Evolutionary conservation across 2,888 invertebrate genomes (phyloP).

Genomic region (Neoscelio sp.): DNA sequence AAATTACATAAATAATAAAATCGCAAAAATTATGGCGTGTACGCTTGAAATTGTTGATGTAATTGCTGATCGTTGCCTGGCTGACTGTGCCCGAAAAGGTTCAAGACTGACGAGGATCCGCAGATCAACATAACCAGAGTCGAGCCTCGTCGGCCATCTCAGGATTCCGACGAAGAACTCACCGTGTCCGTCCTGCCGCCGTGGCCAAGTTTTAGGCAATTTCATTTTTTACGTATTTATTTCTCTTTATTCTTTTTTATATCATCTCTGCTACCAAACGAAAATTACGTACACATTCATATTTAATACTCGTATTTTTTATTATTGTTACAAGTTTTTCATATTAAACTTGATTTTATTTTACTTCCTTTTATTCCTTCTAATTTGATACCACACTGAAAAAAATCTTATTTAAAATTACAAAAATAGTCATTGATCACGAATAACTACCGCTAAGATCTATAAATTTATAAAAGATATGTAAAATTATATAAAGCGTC

Average conservation of each 20-base stretch:
- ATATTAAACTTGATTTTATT: slow-evolving; percentile 41
- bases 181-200: slow-evolving; percentile 83
- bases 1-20: slow-evolving; percentile 54
- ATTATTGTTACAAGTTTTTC: slow-evolving; percentile 54
- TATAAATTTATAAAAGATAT: no score
- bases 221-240: slow-evolving; percentile 83
- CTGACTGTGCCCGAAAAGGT: slow-evolving; percentile 81
- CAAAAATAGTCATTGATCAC: no score
- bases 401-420: no score
- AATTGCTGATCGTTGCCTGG: slow-evolving; percentile 82
- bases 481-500: no score
- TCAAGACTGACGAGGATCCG: slow-evolving; percentile 82
- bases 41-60: slow-evolving; percentile 73
- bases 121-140: slow-evolving; percentile 80
- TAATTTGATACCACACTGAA: no score
- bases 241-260: slow-evolving; percentile 79
- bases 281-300: slow-evolving; percentile 73
- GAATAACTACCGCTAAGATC: no score
- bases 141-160: slow-evolving; percentile 76
- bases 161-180: slow-evolving; percentile 83
- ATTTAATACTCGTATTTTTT: slow-evolving; percentile 65
- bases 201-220: slow-evolving; percentile 83
- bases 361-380: slow-evolving; percentile 35
- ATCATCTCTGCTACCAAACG: slow-evolving; percentile 70
- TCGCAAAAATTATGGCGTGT: slow-evolving; percentile 59